phyloP scores from a whole-genome alignment of 1,140 invertebrate species.

The Dendrolimus kikuchii region DNA sequence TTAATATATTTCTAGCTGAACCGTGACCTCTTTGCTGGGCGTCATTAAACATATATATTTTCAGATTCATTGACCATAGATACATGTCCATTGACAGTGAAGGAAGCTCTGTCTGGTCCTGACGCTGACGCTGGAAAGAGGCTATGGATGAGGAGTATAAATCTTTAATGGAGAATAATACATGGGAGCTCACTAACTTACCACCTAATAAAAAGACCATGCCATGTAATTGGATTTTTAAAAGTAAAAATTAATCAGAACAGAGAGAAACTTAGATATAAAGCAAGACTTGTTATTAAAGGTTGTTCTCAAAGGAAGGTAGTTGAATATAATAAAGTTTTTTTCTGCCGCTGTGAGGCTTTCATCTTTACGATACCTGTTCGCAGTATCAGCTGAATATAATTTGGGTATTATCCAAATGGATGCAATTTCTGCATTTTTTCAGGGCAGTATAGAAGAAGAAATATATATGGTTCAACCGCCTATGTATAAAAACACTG shows the following conservation, averaged over 20 bases:
- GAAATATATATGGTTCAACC: no score
- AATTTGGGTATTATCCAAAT: conserved; percentile 20
- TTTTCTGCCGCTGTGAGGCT: conserved; percentile 12
- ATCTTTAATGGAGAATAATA: conserved; percentile 17
- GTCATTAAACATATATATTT: no score
- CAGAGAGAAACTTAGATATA: conserved; percentile 7
- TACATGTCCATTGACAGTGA: conserved; percentile 7
- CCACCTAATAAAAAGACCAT: conserved; percentile 9
- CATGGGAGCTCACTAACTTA: conserved; percentile 11
- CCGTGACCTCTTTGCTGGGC: no score
- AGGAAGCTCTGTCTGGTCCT: conserved; percentile 8
- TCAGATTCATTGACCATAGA: no score
- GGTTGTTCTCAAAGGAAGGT: conserved; percentile 15
- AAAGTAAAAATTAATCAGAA: conserved; percentile 12
- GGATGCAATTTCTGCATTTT: conserved; percentile 22
- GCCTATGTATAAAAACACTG: conserved; percentile 16
- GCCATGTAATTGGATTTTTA: conserved; percentile 18
- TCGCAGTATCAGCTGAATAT: conserved; percentile 17
- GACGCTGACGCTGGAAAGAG: conserved; percentile 11
- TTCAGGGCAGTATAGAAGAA: conserved; percentile 20
- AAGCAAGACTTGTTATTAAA: conserved; percentile 17
- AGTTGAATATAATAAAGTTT: conserved; percentile 12
- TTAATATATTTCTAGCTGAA: no score
- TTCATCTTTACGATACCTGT: conserved; percentile 10
- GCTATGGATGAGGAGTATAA: conserved; percentile 17